These are phyloP conservation scores for Timema cristinae DNA, from an alignment of 2,888 invertebrate genomes.

Conservation along the genomic window DNA sequence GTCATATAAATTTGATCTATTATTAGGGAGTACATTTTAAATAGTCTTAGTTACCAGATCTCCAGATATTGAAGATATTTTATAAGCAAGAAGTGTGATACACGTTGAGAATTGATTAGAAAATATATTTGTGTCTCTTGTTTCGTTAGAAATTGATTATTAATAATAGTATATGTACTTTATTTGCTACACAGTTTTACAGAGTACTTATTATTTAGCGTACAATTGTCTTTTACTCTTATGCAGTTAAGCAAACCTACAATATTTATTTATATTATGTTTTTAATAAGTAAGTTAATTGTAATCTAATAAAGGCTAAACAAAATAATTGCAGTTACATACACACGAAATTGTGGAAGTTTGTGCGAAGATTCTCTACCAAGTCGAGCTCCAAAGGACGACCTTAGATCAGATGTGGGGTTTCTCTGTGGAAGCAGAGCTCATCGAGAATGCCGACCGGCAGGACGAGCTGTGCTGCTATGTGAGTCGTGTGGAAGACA, in stretches of 20 bases:
- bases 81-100: no score
- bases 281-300: background rate
- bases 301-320: background rate
- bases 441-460: constrained; percentile 92
- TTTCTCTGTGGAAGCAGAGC: constrained; percentile 94
- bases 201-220: background rate
- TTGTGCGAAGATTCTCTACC: constrained; percentile 93
- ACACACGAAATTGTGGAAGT: constrained; percentile 95
- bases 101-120: no score
- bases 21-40: no score
- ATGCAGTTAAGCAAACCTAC: background rate
- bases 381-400: constrained; percentile 87
- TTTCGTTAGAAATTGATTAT: background rate
- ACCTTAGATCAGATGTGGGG: constrained; percentile 97
- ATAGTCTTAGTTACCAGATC: no score
- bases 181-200: background rate
- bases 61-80: no score
- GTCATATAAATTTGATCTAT: no score
- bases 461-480: constrained; percentile 97
- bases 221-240: background rate
- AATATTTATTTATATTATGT: background rate
- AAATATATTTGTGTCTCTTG: no score
- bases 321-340: constrained; percentile 60
- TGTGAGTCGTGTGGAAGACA: constrained; percentile 92
- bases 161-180: background rate